Percentiles rank a stretch among this genome's conserved stretches.
Evolutionary conservation across 2,113 vertebrate species (phyloP).

Genomic region (Sterna hirundo): DNA sequence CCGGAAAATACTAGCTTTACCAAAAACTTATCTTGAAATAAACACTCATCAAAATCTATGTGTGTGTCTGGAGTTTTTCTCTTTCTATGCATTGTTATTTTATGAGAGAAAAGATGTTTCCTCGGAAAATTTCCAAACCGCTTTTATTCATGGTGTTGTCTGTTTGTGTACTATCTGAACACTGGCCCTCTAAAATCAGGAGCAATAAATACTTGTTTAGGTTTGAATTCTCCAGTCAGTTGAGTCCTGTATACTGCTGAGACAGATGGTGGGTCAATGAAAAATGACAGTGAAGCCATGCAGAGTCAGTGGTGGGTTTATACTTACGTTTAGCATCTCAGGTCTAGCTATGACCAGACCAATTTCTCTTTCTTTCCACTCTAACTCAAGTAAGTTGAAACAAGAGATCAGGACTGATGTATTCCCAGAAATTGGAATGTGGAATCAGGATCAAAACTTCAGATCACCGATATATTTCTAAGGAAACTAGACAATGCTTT

Average conservation of each 20-base stretch:
- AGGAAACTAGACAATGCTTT: not conserved
- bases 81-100: not conserved
- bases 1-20: not conserved
- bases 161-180: not conserved
- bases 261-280: not conserved
- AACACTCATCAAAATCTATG: not conserved
- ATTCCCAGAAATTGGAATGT: not conserved
- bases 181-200: not conserved
- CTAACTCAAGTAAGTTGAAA: not conserved
- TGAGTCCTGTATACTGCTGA: not conserved
- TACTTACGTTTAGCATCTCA: not conserved
- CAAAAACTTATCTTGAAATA: not conserved
- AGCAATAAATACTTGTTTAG: not conserved
- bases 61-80: not conserved
- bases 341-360: not conserved
- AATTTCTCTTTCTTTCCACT: not conserved
- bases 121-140: slow-evolving; percentile 5
- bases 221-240: not conserved
- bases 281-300: not conserved
- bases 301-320: not conserved
- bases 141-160: not conserved
- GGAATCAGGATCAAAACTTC: not conserved
- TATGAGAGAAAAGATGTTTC: not conserved
- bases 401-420: not conserved
- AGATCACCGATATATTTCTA: not conserved